Conservation (phyloP, 2,113 vertebrate genomes). For the Meles meles region DNA sequence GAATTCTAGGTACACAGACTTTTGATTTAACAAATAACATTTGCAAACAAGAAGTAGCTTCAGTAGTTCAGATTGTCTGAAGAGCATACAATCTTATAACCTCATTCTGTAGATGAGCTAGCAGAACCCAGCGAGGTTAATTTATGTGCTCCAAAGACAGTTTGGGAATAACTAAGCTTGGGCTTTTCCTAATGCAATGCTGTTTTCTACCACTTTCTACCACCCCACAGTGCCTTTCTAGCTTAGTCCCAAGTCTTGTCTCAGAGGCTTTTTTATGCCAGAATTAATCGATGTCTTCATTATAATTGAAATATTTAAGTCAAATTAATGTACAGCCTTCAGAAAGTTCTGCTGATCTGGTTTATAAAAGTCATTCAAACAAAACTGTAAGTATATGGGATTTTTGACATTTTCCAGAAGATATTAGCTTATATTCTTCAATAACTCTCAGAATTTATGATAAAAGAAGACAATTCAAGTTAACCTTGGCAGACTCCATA, state of each 20-base stretch:
- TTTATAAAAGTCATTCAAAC: conserved; percentile 51
- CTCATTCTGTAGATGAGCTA: not conserved
- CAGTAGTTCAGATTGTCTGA: too few species aligned
- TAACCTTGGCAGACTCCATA: not conserved
- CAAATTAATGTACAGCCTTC: conserved; percentile 42
- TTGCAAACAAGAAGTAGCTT: not conserved
- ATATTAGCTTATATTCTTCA: conserved; percentile 43
- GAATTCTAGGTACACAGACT: not conserved
- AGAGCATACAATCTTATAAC: not conserved
- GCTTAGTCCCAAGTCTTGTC: not conserved
- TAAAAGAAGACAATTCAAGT: not conserved
- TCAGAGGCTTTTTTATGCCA: conserved; percentile 33
- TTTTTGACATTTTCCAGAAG: conserved; percentile 56
- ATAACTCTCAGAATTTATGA: conserved; percentile 24
- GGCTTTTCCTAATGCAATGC: not conserved
- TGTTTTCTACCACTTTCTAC: not conserved
- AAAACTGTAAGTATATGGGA: conserved; percentile 27
- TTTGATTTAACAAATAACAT: not conserved
- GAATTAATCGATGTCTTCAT: conserved; percentile 38
- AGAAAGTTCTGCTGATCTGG: conserved; percentile 23
- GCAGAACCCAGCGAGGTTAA: not conserved
- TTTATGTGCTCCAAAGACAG: not conserved
- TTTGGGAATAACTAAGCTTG: not conserved
- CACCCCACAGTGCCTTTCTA: not conserved
- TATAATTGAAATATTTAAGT: conserved; percentile 65